Evolutionary conservation across 1,140 invertebrate genomes (phyloP), one percentile per base, ranked within the genome.

Genomic region (Sitophilus oryzae): DNA sequence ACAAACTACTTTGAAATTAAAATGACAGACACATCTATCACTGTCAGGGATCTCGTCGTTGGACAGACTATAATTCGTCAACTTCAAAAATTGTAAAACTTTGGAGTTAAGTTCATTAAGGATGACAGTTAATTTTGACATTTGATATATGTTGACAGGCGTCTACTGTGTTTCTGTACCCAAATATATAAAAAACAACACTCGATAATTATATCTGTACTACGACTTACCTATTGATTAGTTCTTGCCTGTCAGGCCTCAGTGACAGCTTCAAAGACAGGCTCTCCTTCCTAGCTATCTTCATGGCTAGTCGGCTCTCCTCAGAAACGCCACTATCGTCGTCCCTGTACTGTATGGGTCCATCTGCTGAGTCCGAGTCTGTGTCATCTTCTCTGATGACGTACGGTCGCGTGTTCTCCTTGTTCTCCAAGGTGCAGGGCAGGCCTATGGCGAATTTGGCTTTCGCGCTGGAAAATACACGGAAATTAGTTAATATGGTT

Each of bases 221-320:
- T 38, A 16, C 18, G 6, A 42, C 19, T 23, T 43, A 53, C 53
- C 53, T 60, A 43, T 97, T 96, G 59, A 97, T 95, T 49, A 98
- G 81, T 73, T 97, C 94, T 74, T 96, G 91, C 47, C 88, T 79
- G 70, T 94, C 86, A 4, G 94, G 94, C 52, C 95, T 79, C 56
- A 96, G 79, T 60, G 91, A 88, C 55, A 98, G 77, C 73, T 98
- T 97, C 66, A 95, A 75, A 45, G 95, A 95, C 62, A 98, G 78
- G 69, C 93, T 97, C 74, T 99, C 95, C 73, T 96, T 95, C 38
- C 94, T 80, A 41, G 92, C 91, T 54, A 98, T 86, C 76, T 96
- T 96, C 40, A 91, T 83, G 61, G 90, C 91, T 57, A 93, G 74
- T 56, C 83, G 79, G 73, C 73, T 78, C 61, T 63, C 69, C 41